These are phyloP conservation scores for Bombus pascuorum DNA, from an alignment of 1,140 invertebrate genomes.

Conservation along the genomic window DNA sequence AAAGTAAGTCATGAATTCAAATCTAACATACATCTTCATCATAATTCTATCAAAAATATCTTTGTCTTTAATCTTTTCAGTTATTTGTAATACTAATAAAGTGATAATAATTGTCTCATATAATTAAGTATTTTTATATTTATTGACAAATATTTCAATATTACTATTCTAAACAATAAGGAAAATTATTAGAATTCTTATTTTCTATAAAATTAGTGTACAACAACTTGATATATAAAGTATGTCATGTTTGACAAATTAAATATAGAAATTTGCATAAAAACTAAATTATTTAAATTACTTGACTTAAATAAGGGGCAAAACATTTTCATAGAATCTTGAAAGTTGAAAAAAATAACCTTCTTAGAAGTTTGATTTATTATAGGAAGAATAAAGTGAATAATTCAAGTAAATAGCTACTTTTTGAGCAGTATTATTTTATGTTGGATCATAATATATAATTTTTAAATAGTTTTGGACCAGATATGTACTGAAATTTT, in stretches of 20 bases:
- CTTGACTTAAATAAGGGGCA: slow-evolving; percentile 51
- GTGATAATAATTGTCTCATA: slow-evolving; percentile 19
- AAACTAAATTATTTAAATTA: slow-evolving; percentile 43
- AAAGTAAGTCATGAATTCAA: slow-evolving; percentile 36
- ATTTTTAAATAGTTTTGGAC: slow-evolving; percentile 43
- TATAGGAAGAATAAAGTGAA: slow-evolving; percentile 5
- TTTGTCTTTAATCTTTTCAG: slow-evolving; percentile 21
- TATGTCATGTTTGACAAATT: slow-evolving; percentile 33
- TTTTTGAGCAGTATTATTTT: slow-evolving; percentile 53
- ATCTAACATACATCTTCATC: slow-evolving; percentile 22
- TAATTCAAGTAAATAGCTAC: slow-evolving; percentile 36
- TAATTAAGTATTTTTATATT: slow-evolving; percentile 47
- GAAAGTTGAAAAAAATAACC: slow-evolving; percentile 13
- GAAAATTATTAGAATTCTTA: slow-evolving; percentile 32
- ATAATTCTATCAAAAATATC: slow-evolving; percentile 22
- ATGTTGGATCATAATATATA: slow-evolving; percentile 21
- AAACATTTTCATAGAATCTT: slow-evolving; percentile 45
- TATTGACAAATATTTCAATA: slow-evolving; percentile 9
- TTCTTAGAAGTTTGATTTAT: slow-evolving; percentile 28
- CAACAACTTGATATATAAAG: slow-evolving; percentile 29
- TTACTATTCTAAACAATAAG: slow-evolving; percentile 36
- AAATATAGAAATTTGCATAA: slow-evolving; percentile 34
- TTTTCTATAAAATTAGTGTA: slow-evolving; percentile 34
- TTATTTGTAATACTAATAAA: slow-evolving; percentile 20
- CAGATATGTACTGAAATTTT: slow-evolving; percentile 21